Evolutionary conservation across 1,140 invertebrate genomes (phyloP), one percentile per base, ranked within the genome.

Genomic region (Acarapis woodi): DNA sequence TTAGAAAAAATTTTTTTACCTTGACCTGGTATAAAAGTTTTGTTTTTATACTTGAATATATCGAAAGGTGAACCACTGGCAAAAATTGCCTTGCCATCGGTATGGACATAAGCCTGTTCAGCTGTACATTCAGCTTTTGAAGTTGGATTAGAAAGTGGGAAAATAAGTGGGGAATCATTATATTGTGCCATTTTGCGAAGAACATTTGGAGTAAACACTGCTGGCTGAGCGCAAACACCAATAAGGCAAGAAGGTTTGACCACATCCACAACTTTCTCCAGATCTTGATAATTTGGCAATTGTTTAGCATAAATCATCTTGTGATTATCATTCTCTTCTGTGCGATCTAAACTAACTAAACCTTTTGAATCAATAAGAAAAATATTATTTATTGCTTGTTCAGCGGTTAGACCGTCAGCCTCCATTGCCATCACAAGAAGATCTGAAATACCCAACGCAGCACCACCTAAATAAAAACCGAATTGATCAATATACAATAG

Each of bases 101-200:
- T 87, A 48, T 74, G 47, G 21, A 65, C 65, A 48, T 83, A 90
- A 2, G 85, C 85, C 42, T 73, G 68, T 49, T 87, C 73, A 15
- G 87, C 83, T 3, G 87, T 94, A 52, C 87, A 94, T 59, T 94
- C 87, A 6, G 87, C 82, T 62, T 85, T 83, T 49, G 66, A 71
- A 1, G 87, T 94, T 15, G 87, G 87, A 63, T 94, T 94, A 45
- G 82, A 90, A 4, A 94, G 59, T 14, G 87, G 83, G 55, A 94
- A 94, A 35, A 94, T 73, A 38, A 94, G 67, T 0, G 87, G 87
- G 36, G 69, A 62, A 22, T 85, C 66, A 45, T 79, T 83, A 51
- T 74, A 72, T 38, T 64, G 60, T 0, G 69, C 74, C 82, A 94
- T 88, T 43, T 70, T 67, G 50, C 67, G 58, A 28, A 94, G 56